Percentiles rank a stretch among this genome's conserved stretches.
phyloP scores from a whole-genome alignment of 2,888 invertebrate species.

The Polia nebulosa region DNA sequence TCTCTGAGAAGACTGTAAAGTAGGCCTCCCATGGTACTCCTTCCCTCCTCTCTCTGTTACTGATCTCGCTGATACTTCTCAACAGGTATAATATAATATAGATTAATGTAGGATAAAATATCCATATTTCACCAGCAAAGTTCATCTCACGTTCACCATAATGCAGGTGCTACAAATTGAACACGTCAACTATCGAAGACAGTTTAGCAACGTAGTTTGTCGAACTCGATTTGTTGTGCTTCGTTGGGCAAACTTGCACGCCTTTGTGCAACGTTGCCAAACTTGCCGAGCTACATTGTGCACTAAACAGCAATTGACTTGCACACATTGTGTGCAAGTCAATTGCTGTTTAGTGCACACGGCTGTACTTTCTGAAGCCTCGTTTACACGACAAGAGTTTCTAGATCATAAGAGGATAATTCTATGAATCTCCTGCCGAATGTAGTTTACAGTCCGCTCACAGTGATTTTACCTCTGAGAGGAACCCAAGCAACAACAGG shows the following conservation, averaged over 20 bases:
- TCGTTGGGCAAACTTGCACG: not conserved
- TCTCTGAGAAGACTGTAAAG: too few relatives aligned
- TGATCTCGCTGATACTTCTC: too few relatives aligned
- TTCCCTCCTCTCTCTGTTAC: too few relatives aligned
- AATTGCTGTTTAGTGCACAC: not conserved
- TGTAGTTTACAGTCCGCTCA: too few relatives aligned
- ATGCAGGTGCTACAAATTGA: not conserved
- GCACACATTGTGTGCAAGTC: conserved; percentile 1
- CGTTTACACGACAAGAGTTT: not conserved
- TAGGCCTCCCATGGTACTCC: too few relatives aligned
- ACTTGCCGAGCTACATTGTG: conserved; percentile 10
- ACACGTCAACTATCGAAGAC: not conserved
- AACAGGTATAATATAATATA: too few relatives aligned
- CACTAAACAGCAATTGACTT: too few relatives aligned
- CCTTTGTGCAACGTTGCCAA: conserved; percentile 6
- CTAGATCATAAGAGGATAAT: not conserved
- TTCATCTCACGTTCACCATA: not conserved
- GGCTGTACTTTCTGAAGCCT: not conserved
- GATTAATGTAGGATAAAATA: not conserved
- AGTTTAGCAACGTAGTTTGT: conserved; percentile 11
- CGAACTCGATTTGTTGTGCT: conserved; percentile 8
- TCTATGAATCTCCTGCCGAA: not conserved
- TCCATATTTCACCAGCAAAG: not conserved
- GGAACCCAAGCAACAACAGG: too few relatives aligned
- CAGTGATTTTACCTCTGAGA: too few relatives aligned